Percentiles rank a stretch among this genome's conserved stretches.
These are phyloP conservation scores for Drosophila mojavensis DNA, from an alignment of 1,140 invertebrate species.

Conservation along the genomic window DNA sequence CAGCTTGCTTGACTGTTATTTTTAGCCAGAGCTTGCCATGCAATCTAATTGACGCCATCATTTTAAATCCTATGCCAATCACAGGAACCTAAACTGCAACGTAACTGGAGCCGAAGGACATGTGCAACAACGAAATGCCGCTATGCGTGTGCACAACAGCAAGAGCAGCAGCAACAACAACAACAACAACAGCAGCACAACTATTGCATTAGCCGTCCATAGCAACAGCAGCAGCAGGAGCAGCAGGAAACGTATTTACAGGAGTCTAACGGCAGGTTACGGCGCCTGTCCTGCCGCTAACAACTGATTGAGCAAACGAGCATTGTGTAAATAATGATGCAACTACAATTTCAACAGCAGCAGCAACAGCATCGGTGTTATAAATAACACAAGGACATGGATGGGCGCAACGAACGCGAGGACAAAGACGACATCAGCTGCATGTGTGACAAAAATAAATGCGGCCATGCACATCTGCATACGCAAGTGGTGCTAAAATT, in stretches of 20 bases:
- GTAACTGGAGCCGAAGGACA: slow-evolving; percentile 61
- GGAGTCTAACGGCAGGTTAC: slow-evolving; percentile 14
- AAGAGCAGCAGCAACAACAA: background rate
- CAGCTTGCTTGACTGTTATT: slow-evolving; percentile 28
- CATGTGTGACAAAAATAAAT: slow-evolving; percentile 57
- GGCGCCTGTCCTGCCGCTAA: slow-evolving; percentile 1
- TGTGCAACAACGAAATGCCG: slow-evolving; percentile 34
- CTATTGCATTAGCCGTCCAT: slow-evolving; percentile 40
- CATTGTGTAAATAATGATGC: slow-evolving; percentile 39
- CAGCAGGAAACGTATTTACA: background rate
- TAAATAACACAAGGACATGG: slow-evolving; percentile 79
- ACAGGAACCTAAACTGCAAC: slow-evolving; percentile 29
- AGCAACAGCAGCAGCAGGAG: slow-evolving; percentile 43
- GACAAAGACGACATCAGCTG: slow-evolving; percentile 24
- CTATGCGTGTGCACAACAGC: slow-evolving; percentile 17
- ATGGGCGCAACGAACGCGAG: slow-evolving; percentile 67
- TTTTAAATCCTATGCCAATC: slow-evolving; percentile 44
- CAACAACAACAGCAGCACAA: slow-evolving; percentile 17
- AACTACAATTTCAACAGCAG: slow-evolving; percentile 58
- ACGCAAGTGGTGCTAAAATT: slow-evolving; percentile 56
- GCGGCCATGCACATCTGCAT: slow-evolving; percentile 35
- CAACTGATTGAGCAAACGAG: slow-evolving; percentile 46
- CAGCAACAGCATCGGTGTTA: slow-evolving; percentile 40
- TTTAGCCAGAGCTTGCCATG: slow-evolving; percentile 42
- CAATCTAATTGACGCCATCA: slow-evolving; percentile 61